Base-by-base conservation (phyloP, 2,797 vertebrate species). In the Cyclopterus lumpus region DNA sequence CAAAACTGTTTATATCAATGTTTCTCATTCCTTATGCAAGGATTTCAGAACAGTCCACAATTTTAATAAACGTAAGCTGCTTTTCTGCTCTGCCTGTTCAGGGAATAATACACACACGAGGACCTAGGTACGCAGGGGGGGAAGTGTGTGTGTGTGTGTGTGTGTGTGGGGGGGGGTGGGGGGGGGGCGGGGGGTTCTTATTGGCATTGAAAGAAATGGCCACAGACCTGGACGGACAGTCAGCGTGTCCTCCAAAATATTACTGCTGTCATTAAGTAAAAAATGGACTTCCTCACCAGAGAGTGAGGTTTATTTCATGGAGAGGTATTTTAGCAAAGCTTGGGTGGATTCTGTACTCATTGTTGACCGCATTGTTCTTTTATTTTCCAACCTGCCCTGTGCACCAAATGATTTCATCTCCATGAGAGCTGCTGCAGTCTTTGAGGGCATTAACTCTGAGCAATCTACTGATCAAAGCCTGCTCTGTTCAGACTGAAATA, bases 31-130 rank as follows among this genome's bases (percentile, higher is more conserved):
- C 76, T 89, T 79, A 86, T 84, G 82, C 81, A 82, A 83, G 86
- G 81, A 91, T 93, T 95, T 93, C 75, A 83, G 75, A 93, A 85
- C 48, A 40, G 77, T 77, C 83, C 76, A 63, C 88, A 83, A 86
- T 90, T 91, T 91, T 93, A 93, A 93, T 95, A 92, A 93, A 87
- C 88, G 72, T 94, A 94, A 94, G 93, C 92, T 92, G 94, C 93
- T 94, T 95, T 94, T 92, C 91, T 92, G 77, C 82, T 86, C 89
- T 58, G 88, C 84, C 86, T 86, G 90, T 78, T 89, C 82, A 51
- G 82, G 77, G 86, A 86, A 85, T 86, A 90, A 86, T 40, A 91
- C 88, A 89, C 67, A 80, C 69, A 82, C 10, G 44, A 77, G 86
- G 79, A 85, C 80, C 71, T 82, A 69, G 34, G 48, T 75, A 81